phyloP scores from a whole-genome alignment of 1,140 invertebrate genomes.

The Drosophila novamexicana region DNA sequence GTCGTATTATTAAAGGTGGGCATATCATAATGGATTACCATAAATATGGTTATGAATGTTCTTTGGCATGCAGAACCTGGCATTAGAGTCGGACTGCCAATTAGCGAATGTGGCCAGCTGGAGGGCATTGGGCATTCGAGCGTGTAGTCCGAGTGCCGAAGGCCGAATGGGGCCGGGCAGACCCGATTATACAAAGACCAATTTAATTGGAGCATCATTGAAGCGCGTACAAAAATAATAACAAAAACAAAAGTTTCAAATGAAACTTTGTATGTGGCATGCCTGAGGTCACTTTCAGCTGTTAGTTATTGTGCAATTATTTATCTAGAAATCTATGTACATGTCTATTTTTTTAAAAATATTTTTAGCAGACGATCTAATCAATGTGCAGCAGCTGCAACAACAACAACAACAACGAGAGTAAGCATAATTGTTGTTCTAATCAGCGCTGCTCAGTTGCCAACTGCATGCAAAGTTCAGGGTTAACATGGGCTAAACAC shows the following conservation, averaged over 20 bases:
- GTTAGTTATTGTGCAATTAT: constrained; percentile 18
- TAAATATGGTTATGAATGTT: constrained; percentile 40
- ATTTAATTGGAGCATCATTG: constrained; percentile 76
- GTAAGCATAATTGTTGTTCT: constrained; percentile 16
- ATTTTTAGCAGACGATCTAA: constrained; percentile 6
- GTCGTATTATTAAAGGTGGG: constrained; percentile 18
- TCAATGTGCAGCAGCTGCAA: constrained; percentile 3
- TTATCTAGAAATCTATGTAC: constrained; percentile 14
- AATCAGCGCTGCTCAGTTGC: constrained; percentile 30
- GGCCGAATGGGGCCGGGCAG: constrained; percentile 55
- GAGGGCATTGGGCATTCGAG: constrained; percentile 51
- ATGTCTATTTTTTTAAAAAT: constrained; percentile 2
- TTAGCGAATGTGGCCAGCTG: constrained; percentile 47
- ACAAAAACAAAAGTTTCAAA: background rate
- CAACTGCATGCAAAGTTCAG: constrained; percentile 58
- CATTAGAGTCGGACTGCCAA: constrained; percentile 39
- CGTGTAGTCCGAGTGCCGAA: constrained; percentile 53
- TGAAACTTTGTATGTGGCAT: constrained; percentile 3
- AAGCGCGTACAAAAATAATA: constrained; percentile 3
- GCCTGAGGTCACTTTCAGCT: constrained; percentile 23
- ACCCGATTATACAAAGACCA: constrained; percentile 54
- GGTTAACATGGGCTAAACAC: constrained; percentile 58
- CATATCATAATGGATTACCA: constrained; percentile 45
- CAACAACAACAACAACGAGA: constrained; percentile 10
- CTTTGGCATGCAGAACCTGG: constrained; percentile 34